These are phyloP conservation scores for Hydractinia symbiolongicarpus DNA, from an alignment of 30 jellyfish, hydroid and myxozoan species.

Conservation along the genomic window DNA sequence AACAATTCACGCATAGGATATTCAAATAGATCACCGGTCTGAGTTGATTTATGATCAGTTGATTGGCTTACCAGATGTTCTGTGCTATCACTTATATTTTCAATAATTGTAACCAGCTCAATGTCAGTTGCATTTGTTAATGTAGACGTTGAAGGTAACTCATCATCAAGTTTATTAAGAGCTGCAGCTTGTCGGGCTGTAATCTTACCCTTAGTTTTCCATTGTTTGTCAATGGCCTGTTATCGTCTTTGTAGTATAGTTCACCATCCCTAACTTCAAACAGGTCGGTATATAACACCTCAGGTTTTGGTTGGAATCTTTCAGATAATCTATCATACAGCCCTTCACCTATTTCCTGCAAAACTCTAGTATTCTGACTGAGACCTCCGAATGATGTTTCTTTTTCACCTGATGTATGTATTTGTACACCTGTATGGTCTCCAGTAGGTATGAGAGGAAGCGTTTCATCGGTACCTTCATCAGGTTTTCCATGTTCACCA, in stretches of 20 bases:
- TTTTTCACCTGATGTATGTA: constrained; percentile 8
- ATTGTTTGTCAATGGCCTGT: neutral
- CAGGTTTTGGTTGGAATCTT: constrained; percentile 10
- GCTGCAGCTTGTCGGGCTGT: neutral
- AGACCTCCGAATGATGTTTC: constrained; percentile 7
- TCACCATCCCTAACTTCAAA: too few species aligned
- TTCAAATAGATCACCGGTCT: too few species aligned
- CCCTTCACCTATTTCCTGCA: constrained; percentile 7
- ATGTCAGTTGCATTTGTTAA: neutral
- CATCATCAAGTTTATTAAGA: neutral
- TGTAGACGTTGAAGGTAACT: constrained; percentile 5
- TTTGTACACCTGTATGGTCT: constrained; percentile 11
- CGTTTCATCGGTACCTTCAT: constrained; percentile 1
- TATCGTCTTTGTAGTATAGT: neutral
- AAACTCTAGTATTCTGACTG: constrained; percentile 9
- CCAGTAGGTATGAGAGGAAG: constrained; percentile 13
- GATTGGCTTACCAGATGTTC: too few species aligned
- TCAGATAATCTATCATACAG: too few species aligned
- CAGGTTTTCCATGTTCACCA: constrained; percentile 3
- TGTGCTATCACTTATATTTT: too few species aligned
- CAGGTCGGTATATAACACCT: constrained; percentile 11
- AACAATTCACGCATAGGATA: too few species aligned
- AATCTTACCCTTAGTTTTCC: neutral
- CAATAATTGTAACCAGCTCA: too few species aligned
- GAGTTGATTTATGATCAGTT: too few species aligned